Evolutionary conservation across 2,888 invertebrate genomes (phyloP), one percentile per base, ranked within the genome.

Genomic region (Agrochola circellaris): DNA sequence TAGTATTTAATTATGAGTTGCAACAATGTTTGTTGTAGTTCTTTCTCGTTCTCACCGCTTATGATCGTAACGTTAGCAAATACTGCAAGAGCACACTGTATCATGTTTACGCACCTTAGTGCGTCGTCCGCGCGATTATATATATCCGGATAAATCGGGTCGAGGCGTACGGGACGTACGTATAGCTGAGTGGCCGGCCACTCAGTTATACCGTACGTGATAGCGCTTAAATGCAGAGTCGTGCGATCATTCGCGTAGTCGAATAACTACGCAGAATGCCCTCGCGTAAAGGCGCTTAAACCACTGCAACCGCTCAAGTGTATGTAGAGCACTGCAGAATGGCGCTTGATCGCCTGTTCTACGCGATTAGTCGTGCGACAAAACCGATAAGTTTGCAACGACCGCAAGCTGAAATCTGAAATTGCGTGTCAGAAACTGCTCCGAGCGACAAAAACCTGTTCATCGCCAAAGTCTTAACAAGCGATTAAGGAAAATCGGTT

Each of bases 401-500:
- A 68, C 34, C 45, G 51, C 42, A 34, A 45, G n/a, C 38, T 54
- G 42, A 62, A 72, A 67, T 77, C 13, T 38, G n/a, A 60, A 79
- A 81, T 83, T 60, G 56, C 56, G 64, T 70, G 58, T 51, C 69
- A 67, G 38, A 79, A 69, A 70, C 45, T 26, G 70, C 38, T 62
- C 15, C 15, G 15, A 23, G 66, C 6, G 73, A 69, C 73, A 71
- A 82, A 73, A 69, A 58, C 65, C 51, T 68, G 75, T 71, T 71
- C 73, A 74, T 73, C 26, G 68, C 80, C 72, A n/a, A 78, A 77
- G 65, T 83, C 73, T 84, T 75, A 72, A 81, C 65, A 56, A 34
- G 71, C 30, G 73, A 78, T 82, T 78, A 75, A 69, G 45, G 73
- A 81, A 71, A 81, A 83, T 77, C 64, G 64, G 82, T 76, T 73